These are phyloP conservation scores for Elaphurus davidianus DNA, from an alignment of 2,113 vertebrate genomes.

Conservation along the genomic window DNA sequence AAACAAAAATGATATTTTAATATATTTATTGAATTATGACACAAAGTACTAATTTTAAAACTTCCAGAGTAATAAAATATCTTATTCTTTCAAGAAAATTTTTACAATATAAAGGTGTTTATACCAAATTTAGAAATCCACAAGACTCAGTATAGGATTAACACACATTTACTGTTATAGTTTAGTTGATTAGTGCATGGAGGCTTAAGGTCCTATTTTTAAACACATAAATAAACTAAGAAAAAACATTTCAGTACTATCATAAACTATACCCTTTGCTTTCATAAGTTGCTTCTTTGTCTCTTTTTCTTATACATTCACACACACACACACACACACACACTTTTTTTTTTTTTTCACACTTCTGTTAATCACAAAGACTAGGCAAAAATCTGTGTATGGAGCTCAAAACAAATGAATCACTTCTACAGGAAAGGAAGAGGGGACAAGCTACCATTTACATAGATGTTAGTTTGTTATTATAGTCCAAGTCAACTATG, in stretches of 20 bases:
- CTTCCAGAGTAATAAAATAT: neutral
- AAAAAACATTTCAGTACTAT: neutral
- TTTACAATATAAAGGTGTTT: neutral
- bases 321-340: neutral
- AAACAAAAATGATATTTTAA: slow-evolving; percentile 61
- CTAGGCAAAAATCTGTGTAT: neutral
- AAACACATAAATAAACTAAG: neutral
- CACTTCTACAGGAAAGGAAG: neutral
- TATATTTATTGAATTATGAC: neutral
- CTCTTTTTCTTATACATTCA: neutral
- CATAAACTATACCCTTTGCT: neutral
- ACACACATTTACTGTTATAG: neutral
- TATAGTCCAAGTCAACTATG: neutral
- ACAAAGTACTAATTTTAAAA: neutral
- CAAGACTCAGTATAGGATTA: neutral
- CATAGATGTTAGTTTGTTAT: neutral
- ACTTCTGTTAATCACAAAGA: neutral
- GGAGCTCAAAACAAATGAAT: neutral
- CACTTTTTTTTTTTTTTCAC: too few relatives aligned
- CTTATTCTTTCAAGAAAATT: slow-evolving; percentile 13
- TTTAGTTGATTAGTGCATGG: neutral
- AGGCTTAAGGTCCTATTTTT: neutral
- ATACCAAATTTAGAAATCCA: neutral
- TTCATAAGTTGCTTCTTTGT: neutral
- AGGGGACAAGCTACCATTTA: neutral